phyloP scores from a whole-genome alignment of 2,888 invertebrate genomes.

The Incurvaria masculella region DNA sequence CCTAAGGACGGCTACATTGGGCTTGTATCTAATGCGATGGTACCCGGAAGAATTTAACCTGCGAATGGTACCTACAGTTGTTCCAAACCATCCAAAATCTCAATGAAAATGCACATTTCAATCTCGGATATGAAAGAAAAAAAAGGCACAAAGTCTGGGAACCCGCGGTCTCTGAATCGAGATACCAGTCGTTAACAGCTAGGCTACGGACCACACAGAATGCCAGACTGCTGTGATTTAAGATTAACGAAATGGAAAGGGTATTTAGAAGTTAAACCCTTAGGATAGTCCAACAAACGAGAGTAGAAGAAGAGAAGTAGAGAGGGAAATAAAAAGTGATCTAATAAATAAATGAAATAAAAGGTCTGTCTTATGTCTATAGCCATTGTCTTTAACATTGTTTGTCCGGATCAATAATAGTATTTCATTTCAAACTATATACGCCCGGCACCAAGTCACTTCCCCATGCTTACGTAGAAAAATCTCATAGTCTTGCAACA shows the following conservation, averaged over 20 bases:
- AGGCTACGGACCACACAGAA: too few species aligned
- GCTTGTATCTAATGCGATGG: too few species aligned
- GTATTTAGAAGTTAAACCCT: constrained; percentile 15
- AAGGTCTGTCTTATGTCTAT: too few species aligned
- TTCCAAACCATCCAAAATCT: constrained; percentile 16
- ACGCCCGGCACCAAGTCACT: background rate
- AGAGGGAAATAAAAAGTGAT: constrained; percentile 15
- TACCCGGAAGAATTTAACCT: too few species aligned
- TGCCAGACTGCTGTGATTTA: too few species aligned
- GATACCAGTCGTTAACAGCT: too few species aligned
- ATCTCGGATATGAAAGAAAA: too few species aligned
- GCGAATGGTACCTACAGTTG: constrained; percentile 8
- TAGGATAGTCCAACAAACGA: constrained; percentile 12
- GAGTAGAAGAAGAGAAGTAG: constrained; percentile 10
- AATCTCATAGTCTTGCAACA: background rate
- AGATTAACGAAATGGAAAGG: constrained; percentile 12
- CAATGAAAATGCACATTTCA: constrained; percentile 15
- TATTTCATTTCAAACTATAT: constrained; percentile 1
- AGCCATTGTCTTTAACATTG: constrained; percentile 4
- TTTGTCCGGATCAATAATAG: constrained; percentile 3
- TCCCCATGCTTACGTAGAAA: background rate
- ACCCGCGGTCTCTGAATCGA: too few species aligned
- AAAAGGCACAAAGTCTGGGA: too few species aligned
- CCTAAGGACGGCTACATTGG: too few species aligned
- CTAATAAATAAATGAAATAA: constrained; percentile 13